A percentile compares a stretch with the other conserved stretches of the same genome.
Evolutionary conservation across 1,140 invertebrate species (phyloP).

Genomic region (Orchesella cincta): DNA sequence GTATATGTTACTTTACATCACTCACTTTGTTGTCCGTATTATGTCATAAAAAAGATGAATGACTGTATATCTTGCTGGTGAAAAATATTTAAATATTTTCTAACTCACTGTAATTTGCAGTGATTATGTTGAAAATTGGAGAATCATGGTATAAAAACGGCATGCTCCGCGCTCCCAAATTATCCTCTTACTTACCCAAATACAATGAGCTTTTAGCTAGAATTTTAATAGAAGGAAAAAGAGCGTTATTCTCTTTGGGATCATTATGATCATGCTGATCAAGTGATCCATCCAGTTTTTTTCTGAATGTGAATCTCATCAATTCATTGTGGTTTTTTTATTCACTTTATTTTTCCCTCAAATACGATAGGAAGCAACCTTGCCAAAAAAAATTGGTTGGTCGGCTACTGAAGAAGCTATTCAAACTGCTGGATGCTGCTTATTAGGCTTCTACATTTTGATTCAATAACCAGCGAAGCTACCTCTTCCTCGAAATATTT

Average conservation of each 20-base stretch:
- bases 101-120: conserved; percentile 4
- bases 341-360: neutral
- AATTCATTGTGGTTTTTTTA: too few species aligned
- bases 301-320: too few species aligned
- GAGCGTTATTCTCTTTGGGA: neutral
- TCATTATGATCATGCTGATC: neutral
- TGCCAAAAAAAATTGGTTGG: neutral
- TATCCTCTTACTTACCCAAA: neutral
- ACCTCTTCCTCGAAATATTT: too few species aligned
- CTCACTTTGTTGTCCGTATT: neutral
- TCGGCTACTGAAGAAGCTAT: neutral
- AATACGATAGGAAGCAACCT: neutral
- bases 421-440: too few species aligned
- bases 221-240: too few species aligned
- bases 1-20: too few species aligned
- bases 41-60: conserved; percentile 25
- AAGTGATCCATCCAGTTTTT: neutral
- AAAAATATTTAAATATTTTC: neutral
- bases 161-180: neutral
- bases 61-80: neutral
- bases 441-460: too few species aligned
- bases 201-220: neutral
- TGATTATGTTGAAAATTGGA: neutral
- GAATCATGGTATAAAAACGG: neutral
- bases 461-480: too few species aligned